These are phyloP conservation scores for Episyrphus balteatus DNA, from an alignment of 1,140 invertebrate species.

Conservation along the genomic window DNA sequence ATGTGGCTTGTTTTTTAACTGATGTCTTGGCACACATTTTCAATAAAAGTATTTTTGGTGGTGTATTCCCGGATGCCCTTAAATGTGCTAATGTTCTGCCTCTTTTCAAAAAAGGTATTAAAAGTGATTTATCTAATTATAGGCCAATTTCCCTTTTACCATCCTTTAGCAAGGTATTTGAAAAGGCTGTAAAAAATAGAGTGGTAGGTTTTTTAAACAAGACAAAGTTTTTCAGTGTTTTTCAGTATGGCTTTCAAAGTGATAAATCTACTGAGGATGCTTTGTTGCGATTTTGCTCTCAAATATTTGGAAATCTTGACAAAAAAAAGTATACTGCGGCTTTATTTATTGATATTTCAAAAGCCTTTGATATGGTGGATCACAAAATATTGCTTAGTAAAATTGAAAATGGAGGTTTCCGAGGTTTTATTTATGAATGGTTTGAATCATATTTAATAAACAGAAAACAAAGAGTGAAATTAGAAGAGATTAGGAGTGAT, in stretches of 20 bases:
- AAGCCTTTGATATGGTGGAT: neutral
- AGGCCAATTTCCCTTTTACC: no score
- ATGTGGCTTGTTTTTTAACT: neutral
- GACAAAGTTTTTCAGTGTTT: neutral
- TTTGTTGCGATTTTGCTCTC: neutral
- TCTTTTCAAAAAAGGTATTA: neutral
- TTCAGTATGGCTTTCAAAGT: neutral
- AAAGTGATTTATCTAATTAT: neutral
- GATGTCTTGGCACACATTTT: neutral
- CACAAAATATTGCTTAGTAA: neutral
- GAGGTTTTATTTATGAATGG: neutral
- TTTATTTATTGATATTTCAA: neutral
- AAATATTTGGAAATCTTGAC: neutral
- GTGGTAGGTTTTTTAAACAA: neutral
- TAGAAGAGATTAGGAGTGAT: neutral
- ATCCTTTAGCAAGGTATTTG: neutral
- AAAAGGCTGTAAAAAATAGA: neutral
- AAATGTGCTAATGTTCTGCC: neutral
- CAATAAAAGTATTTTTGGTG: neutral
- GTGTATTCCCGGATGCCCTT: neutral
- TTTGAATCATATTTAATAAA: neutral
- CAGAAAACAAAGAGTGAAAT: neutral
- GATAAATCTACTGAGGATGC: neutral
- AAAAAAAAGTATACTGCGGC: neutral
- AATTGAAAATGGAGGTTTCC: neutral